Percentiles rank a stretch among this genome's conserved stretches.
phyloP scores from a whole-genome alignment of 2,797 vertebrate genomes.

The Microctenopoma steveboyesi region DNA sequence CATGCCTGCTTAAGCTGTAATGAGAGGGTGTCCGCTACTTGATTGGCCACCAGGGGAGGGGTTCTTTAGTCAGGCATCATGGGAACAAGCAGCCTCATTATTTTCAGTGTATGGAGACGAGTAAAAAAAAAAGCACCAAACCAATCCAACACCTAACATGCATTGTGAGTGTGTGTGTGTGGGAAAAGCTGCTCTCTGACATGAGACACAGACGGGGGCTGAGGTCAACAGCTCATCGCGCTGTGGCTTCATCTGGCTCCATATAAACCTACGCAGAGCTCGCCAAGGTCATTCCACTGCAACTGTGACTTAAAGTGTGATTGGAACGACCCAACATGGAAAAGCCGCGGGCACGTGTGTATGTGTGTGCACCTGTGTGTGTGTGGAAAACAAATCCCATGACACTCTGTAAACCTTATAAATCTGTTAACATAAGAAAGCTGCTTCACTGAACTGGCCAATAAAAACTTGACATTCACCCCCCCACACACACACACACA shows the following conservation, averaged over 20 bases:
- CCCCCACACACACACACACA: too few species aligned
- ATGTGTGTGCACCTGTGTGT: conserved; percentile 11
- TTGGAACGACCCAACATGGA: conserved; percentile 37
- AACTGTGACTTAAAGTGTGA: conserved; percentile 47
- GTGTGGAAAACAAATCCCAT: conserved; percentile 32
- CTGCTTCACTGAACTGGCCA: conserved; percentile 20
- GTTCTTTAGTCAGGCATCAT: conserved; percentile 44
- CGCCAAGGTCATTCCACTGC: conserved; percentile 45
- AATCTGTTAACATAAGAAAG: conserved; percentile 53
- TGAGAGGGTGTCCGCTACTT: conserved; percentile 47
- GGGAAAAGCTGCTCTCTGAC: conserved; percentile 31
- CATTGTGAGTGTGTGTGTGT: conserved; percentile 11
- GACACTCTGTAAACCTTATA: conserved; percentile 43
- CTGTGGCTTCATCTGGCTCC: conserved; percentile 17
- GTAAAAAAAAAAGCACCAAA: background rate
- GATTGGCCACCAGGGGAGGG: conserved; percentile 36
- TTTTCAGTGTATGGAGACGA: conserved; percentile 34
- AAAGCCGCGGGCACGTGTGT: conserved; percentile 2
- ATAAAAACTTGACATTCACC: conserved; percentile 17
- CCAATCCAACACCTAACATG: conserved; percentile 8
- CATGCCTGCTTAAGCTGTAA: conserved; percentile 55
- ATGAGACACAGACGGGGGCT: conserved; percentile 3
- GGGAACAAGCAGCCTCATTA: conserved; percentile 59
- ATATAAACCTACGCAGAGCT: conserved; percentile 10
- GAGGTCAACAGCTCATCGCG: conserved; percentile 55